Base-by-base conservation (phyloP, 1,140 invertebrate genomes). In the Amyelois transitella region DNA sequence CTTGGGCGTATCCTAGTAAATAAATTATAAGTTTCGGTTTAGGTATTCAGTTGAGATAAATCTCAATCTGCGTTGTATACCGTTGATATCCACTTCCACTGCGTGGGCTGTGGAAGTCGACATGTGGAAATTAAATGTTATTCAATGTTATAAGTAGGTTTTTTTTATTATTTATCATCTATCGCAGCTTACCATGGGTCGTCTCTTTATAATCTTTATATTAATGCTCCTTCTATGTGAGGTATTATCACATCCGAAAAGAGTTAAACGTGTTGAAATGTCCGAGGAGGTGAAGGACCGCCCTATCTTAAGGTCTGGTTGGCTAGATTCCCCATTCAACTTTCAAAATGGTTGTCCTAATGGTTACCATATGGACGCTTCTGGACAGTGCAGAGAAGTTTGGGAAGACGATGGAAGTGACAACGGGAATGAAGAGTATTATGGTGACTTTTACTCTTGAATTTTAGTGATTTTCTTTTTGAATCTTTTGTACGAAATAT, bases 351-450 rank as follows among this genome's bases (percentile, higher is more conserved):
- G 22, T 5, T 84, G 81, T 38, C 72, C 73, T 1, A 60, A 68
- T 10, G 81, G 77, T 32, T 72, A 60, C n/a, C 51, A 65, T 43
- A 24, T 72, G 51, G 81, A 82, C 49, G 21, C 69, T 25, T 55
- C 51, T 12, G 72, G 73, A 17, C 53, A 66, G 25, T 85, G 81
- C 24, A 67, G 81, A 18, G 77, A 82, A 58, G 77, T 82, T n/a
- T 85, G 81, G 81, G 75, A 60, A 66, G 60, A 66, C 17, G 55
- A 55, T 20, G 56, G 50, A 14, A 28, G 21, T 19, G 43, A 7
- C 32, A 8, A 14, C 18, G 18, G 24, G 14, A 38, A 8, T 38
- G 12, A 14, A 18, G n/a, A 55, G 4, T 45, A 19, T 45, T 44
- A 44, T 6, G 19, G 43, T 20, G 19, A 45, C 19, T 45, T 21